Evolutionary conservation across 2,797 vertebrate species (phyloP).

Genomic region (Peromyscus eremicus): DNA sequence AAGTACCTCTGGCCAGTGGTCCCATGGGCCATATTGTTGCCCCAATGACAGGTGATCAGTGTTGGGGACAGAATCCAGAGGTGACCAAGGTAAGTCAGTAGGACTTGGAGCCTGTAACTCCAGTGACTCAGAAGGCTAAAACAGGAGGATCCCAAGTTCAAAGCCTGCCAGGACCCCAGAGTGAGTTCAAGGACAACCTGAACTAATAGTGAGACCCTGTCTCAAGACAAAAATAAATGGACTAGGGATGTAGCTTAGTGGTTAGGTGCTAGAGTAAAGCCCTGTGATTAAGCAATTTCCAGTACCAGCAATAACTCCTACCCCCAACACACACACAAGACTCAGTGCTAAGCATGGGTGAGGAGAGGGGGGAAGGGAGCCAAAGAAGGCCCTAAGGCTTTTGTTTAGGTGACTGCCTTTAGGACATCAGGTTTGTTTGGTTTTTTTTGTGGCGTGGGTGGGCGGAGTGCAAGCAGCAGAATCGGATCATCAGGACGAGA

Average conservation of each 20-base stretch:
- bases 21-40: neutral
- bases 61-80: conserved; percentile 60
- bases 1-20: conserved; percentile 8
- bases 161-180: neutral
- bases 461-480: neutral
- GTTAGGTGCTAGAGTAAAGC: neutral
- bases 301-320: neutral
- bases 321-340: neutral
- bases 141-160: neutral
- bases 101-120: neutral
- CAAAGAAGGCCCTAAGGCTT: conserved; percentile 28
- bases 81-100: conserved; percentile 49
- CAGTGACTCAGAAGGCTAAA: neutral
- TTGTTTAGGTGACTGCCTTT: neutral
- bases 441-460: too few species aligned
- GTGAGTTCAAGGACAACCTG: neutral
- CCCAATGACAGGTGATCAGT: neutral
- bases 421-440: neutral
- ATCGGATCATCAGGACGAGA: neutral
- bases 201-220: neutral
- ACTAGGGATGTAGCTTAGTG: neutral
- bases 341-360: neutral
- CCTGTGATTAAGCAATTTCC: neutral
- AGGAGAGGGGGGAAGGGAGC: neutral
- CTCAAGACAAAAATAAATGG: neutral